Evolutionary conservation across 1,140 invertebrate species (phyloP).

Genomic region (Bombus huntii): DNA sequence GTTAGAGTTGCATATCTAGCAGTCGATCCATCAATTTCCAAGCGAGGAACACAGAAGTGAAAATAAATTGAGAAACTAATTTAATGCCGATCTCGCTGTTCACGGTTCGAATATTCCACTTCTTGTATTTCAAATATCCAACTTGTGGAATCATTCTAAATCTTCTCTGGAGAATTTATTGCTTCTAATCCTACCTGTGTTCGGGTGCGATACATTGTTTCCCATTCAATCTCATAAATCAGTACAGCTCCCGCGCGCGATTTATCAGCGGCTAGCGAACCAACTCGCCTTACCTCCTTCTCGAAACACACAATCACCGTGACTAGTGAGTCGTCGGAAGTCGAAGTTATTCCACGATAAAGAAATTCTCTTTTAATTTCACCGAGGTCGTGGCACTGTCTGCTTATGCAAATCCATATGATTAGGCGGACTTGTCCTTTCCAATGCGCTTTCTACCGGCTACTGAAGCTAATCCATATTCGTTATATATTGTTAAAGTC

Average conservation of each 20-base stretch:
- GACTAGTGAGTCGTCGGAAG: neutral
- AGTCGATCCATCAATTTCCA: neutral
- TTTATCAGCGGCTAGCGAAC: constrained; percentile 18
- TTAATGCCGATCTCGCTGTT: neutral
- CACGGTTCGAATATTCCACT: neutral
- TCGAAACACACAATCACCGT: neutral
- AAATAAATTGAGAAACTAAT: neutral
- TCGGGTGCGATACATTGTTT: constrained; percentile 26
- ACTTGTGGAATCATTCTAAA: constrained; percentile 4
- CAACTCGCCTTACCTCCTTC: neutral
- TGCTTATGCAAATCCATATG: constrained; percentile 39
- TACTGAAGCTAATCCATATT: constrained; percentile 39
- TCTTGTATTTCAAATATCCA: neutral
- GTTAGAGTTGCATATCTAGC: no score
- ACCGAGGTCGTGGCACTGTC: neutral
- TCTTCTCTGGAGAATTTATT: constrained; percentile 16
- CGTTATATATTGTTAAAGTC: constrained; percentile 15
- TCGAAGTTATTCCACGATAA: neutral
- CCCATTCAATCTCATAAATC: constrained; percentile 36
- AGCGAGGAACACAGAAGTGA: neutral
- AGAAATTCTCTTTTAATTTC: constrained; percentile 14
- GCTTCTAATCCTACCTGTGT: constrained; percentile 18
- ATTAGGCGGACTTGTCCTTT: constrained; percentile 43
- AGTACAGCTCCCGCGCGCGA: constrained; percentile 20
- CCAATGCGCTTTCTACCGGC: constrained; percentile 23